Conservation (phyloP, 2,113 vertebrate species). For the Etia nguti region DNA sequence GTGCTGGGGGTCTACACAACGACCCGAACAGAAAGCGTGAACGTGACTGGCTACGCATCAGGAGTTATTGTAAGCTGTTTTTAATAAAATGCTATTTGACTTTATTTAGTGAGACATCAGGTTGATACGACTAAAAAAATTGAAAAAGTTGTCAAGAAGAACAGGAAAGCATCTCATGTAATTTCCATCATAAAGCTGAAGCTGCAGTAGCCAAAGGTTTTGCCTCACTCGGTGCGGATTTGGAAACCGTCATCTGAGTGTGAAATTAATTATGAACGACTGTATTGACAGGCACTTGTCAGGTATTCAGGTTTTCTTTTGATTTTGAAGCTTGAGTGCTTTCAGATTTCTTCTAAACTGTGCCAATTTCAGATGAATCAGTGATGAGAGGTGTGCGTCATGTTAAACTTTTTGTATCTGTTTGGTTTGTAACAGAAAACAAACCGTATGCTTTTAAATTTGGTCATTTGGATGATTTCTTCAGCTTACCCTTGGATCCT, state of each 20-base stretch:
- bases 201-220: neutral
- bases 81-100: neutral
- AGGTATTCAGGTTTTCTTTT: neutral
- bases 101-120: neutral
- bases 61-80: slow-evolving; percentile 63
- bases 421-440: neutral
- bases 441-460: neutral
- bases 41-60: slow-evolving; percentile 61
- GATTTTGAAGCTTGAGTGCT: neutral
- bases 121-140: neutral
- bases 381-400: neutral
- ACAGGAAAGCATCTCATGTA: neutral
- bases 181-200: neutral
- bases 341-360: neutral
- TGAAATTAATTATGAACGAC: neutral
- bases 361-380: neutral
- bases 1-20: slow-evolving; percentile 62
- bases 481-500: slow-evolving; percentile 72
- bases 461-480: neutral
- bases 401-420: neutral
- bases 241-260: neutral
- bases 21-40: slow-evolving; percentile 63
- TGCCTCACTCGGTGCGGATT: neutral
- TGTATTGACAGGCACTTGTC: neutral
- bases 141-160: neutral